A percentile compares a stretch with the other conserved stretches of the same genome.
phyloP scores from a whole-genome alignment of 2,797 vertebrate genomes.

The Argyrosomus regius region DNA sequence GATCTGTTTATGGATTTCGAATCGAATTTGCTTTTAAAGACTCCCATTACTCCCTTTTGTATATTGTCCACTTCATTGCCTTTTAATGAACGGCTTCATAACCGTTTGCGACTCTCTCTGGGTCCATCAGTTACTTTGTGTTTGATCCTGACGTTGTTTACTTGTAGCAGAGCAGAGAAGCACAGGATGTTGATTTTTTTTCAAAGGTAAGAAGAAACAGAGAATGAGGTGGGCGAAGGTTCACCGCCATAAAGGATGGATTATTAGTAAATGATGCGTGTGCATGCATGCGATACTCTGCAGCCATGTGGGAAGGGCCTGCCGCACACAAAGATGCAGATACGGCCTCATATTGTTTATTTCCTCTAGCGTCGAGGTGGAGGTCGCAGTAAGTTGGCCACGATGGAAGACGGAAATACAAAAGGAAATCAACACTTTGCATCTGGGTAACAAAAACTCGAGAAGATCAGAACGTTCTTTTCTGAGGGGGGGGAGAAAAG shows the following conservation, averaged over 20 bases:
- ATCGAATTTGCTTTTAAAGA: background rate
- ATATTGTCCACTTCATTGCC: background rate
- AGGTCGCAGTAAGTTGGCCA: background rate
- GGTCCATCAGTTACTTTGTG: background rate
- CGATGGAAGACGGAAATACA: slow-evolving; percentile 28
- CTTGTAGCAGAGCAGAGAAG: background rate
- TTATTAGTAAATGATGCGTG: slow-evolving; percentile 25
- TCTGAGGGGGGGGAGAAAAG: background rate
- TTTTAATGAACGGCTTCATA: slow-evolving; percentile 3
- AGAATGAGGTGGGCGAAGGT: background rate
- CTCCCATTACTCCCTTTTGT: background rate
- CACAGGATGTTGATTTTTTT: background rate
- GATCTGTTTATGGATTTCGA: background rate
- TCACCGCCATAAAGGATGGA: background rate
- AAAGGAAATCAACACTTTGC: slow-evolving; percentile 41
- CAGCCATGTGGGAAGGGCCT: background rate
- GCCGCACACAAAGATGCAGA: background rate
- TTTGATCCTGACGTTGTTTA: background rate
- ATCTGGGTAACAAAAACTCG: slow-evolving; percentile 32
- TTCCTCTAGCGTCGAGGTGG: slow-evolving; percentile 19
- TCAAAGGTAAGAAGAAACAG: background rate
- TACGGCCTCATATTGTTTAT: background rate
- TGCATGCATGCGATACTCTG: slow-evolving; percentile 1
- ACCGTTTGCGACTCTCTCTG: background rate
- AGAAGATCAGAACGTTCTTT: slow-evolving; percentile 27